Evolutionary conservation across 2,113 vertebrate species (phyloP).

Genomic region (Macaca nemestrina): DNA sequence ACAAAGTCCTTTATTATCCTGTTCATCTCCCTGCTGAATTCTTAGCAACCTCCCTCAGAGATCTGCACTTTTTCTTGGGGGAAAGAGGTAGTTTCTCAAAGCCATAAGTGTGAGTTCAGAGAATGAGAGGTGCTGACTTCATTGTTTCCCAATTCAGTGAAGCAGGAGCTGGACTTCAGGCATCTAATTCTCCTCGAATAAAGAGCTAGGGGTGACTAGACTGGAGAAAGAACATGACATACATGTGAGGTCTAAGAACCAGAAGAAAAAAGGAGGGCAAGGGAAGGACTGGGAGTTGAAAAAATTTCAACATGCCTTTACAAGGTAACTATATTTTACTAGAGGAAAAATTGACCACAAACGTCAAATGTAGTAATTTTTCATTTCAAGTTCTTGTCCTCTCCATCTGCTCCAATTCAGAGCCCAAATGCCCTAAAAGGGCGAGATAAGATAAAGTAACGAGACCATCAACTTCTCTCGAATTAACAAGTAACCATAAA

Average conservation of each 20-base stretch:
- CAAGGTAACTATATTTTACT: background rate
- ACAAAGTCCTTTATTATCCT: background rate
- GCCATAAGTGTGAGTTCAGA: background rate
- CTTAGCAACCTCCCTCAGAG: background rate
- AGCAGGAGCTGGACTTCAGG: background rate
- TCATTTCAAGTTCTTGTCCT: slow-evolving; percentile 13
- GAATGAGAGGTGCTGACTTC: background rate
- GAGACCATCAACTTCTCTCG: background rate
- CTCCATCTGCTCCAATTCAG: background rate
- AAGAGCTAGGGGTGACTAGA: background rate
- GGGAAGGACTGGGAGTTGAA: background rate
- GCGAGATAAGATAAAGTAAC: background rate
- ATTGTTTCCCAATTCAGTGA: background rate
- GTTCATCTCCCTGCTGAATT: background rate
- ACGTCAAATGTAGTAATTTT: background rate
- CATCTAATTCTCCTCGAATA: background rate
- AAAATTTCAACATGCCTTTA: background rate
- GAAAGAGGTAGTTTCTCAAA: background rate
- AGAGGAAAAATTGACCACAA: background rate
- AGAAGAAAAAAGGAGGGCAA: background rate
- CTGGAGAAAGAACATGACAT: background rate
- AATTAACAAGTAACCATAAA: background rate
- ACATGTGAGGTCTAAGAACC: background rate
- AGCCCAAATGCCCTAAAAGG: background rate
- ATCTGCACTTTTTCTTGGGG: background rate